phyloP scores from a whole-genome alignment of 35 echinoderm and acorn worm genomes.

The Ophiothrix spiculata region DNA sequence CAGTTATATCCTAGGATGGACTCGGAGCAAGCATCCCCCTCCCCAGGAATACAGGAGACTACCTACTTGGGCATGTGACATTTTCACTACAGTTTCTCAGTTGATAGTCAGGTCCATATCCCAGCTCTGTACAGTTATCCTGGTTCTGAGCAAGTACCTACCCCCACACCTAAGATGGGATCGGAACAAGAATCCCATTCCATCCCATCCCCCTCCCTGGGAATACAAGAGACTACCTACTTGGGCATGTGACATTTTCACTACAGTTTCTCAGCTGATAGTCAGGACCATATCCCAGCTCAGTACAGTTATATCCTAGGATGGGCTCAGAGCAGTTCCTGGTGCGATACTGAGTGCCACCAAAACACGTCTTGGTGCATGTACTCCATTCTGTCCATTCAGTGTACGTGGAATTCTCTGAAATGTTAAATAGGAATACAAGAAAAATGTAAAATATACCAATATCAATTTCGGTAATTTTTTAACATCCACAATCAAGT shows the following conservation, averaged over 20 bases:
- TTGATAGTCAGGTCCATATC: no score
- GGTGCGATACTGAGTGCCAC: slow-evolving; percentile 42
- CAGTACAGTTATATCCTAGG: not conserved
- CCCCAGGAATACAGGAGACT: no score
- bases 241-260: not conserved
- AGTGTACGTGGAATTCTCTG: slow-evolving; percentile 43
- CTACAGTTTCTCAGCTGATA: not conserved
- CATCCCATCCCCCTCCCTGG: no score
- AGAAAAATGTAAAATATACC: not conserved
- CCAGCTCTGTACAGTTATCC: no score
- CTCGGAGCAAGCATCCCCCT: no score
- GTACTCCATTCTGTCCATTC: slow-evolving; percentile 67
- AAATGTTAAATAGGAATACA: slow-evolving; percentile 29
- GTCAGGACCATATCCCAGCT: not conserved
- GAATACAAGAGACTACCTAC: no score
- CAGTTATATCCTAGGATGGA: not conserved
- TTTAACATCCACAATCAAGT: not conserved
- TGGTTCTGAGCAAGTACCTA: no score
- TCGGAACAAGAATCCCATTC: no score
- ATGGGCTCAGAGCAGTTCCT: slow-evolving; percentile 42
- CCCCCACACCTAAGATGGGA: no score
- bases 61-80: no score
- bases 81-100: no score
- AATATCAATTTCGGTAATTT: not conserved
- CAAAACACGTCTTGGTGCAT: slow-evolving; percentile 56